Conservation (phyloP, 2,888 invertebrate genomes). For the Xestia rhomboidea region DNA sequence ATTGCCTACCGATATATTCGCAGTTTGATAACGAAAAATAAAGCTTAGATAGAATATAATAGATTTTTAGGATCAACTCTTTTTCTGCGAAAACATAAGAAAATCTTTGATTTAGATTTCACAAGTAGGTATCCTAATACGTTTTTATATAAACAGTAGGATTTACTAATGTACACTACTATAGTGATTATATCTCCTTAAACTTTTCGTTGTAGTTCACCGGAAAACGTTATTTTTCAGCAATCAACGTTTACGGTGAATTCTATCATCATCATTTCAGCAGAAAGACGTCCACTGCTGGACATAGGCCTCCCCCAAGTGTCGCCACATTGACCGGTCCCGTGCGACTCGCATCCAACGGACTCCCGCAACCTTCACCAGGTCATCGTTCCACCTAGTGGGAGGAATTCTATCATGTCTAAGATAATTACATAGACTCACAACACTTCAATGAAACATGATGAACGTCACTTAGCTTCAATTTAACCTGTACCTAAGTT, state of each 20-base stretch:
- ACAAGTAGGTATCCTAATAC: background rate
- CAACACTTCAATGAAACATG: background rate
- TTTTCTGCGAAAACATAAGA: conserved; percentile 6
- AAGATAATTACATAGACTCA: background rate
- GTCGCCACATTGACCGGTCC: no score
- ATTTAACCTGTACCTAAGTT: conserved; percentile 1
- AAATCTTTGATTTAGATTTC: background rate
- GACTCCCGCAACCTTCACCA: no score
- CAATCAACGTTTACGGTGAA: background rate
- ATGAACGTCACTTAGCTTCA: background rate
- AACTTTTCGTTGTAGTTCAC: background rate
- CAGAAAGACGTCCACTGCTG: no score
- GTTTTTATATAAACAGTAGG: background rate
- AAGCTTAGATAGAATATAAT: conserved; percentile 17
- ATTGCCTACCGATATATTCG: conserved; percentile 41
- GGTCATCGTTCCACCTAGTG: no score
- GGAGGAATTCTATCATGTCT: background rate
- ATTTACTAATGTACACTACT: background rate
- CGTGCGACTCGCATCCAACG: no score
- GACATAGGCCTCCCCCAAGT: no score
- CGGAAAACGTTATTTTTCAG: background rate
- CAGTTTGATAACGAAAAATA: conserved; percentile 35
- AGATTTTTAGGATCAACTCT: conserved; percentile 17
- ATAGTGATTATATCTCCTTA: background rate
- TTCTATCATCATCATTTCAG: no score